These are phyloP conservation scores for Cheiracanthium punctorium DNA, from an alignment of 2,888 invertebrate genomes.

Conservation along the genomic window DNA sequence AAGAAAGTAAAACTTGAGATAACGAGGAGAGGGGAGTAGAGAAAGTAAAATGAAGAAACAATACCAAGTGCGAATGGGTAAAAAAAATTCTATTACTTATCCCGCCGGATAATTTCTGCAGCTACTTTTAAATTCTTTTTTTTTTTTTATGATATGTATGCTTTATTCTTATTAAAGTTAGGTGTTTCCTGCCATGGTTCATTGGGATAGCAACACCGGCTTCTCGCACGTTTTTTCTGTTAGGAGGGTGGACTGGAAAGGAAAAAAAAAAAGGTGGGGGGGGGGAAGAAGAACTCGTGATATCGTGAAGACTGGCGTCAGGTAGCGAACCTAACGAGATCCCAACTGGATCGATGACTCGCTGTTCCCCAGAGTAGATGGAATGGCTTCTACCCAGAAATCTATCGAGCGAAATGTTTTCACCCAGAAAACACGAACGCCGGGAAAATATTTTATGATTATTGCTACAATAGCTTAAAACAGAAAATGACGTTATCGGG, in stretches of 20 bases:
- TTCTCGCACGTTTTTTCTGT: too few relatives aligned
- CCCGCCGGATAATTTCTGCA: too few relatives aligned
- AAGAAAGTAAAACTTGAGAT: too few relatives aligned
- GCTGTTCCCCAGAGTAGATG: neutral
- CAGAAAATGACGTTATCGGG: neutral
- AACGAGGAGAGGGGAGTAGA: too few relatives aligned
- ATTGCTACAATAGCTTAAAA: neutral
- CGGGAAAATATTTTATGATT: neutral
- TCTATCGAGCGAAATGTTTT: neutral
- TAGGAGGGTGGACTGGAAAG: neutral
- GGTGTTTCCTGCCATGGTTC: too few relatives aligned
- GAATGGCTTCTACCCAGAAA: constrained; percentile 7
- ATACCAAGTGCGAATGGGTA: too few relatives aligned
- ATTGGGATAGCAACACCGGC: too few relatives aligned
- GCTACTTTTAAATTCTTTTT: too few relatives aligned
- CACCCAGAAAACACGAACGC: neutral
- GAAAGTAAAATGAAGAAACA: too few relatives aligned
- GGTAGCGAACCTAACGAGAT: neutral
- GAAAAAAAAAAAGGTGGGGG: neutral
- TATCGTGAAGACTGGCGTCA: neutral
- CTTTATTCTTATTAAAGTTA: too few relatives aligned
- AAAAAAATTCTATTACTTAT: too few relatives aligned
- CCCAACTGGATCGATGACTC: neutral
- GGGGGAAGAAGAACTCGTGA: neutral
- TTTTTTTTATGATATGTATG: too few relatives aligned